Percentiles rank a stretch among this genome's conserved stretches.
These are phyloP conservation scores for Neuroscelio doddi DNA, from an alignment of 2,888 invertebrate species.

Conservation along the genomic window DNA sequence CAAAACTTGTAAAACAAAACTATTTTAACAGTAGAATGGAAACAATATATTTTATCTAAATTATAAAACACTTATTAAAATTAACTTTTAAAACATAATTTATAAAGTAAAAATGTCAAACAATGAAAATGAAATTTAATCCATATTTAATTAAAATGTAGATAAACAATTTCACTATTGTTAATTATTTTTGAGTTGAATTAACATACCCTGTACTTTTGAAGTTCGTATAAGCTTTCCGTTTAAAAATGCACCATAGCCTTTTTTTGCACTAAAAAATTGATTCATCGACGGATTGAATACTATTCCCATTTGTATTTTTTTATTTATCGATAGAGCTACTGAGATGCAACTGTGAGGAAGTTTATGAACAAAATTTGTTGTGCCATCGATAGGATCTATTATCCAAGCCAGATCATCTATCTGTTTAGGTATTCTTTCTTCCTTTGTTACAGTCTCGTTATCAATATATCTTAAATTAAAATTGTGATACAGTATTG, in stretches of 20 bases:
- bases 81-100: too few species aligned
- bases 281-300: constrained; percentile 83
- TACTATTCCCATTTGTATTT: constrained; percentile 80
- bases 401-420: constrained; percentile 90
- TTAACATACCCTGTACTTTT: constrained; percentile 74
- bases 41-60: too few species aligned
- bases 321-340: constrained; percentile 76
- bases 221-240: constrained; percentile 77
- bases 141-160: too few species aligned
- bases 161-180: too few species aligned
- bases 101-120: too few species aligned
- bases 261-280: constrained; percentile 80
- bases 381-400: constrained; percentile 92
- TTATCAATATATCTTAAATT: constrained; percentile 84
- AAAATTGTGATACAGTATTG: background rate
- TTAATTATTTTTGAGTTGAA: too few species aligned
- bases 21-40: too few species aligned
- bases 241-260: constrained; percentile 84
- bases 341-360: constrained; percentile 82
- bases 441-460: constrained; percentile 75
- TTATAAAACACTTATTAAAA: too few species aligned
- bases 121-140: too few species aligned
- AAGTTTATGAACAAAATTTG: constrained; percentile 85
- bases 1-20: too few species aligned
- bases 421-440: constrained; percentile 76